Base-by-base conservation (phyloP, 2,797 vertebrate genomes). In the Sebastes iracundus region DNA sequence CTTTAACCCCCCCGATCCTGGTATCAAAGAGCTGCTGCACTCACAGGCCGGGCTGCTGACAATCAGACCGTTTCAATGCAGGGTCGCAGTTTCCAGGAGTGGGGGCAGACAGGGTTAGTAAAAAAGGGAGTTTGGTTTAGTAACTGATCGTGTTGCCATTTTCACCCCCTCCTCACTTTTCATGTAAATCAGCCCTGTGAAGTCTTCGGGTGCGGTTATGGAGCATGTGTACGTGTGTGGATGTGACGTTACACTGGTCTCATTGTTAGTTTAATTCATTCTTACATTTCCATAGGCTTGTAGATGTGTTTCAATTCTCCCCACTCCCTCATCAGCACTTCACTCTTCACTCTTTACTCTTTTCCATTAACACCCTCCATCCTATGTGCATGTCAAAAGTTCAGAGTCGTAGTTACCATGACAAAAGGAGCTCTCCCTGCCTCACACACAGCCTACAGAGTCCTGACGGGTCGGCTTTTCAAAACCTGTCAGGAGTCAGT, bases 11-110 rank as follows among this genome's bases (percentile, higher is more conserved):
- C 27, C 59, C 27, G 22, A 13, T 23, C 58, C 67, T 74, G 52
- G 38, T 90, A 88, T 92, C 90, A 94, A 88, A 94, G 91, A 82
- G 81, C 85, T 78, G 79, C 85, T 82, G 83, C 75, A 77, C 86
- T 90, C 84, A 73, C 85, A 81, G 76, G 63, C 68, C 56, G 20
- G 69, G 65, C 89, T 90, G 71, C 77, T 91, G 89, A 94, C 93
- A 93, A 93, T 94, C 90, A 77, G 81, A 32, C 84, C 60, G 68
- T 94, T 95, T 95, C 88, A 91, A 80, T 86, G 87, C 80, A 62
- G 68, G 79, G 81, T 81, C 60, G 49, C 30, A 46, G 83, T 85
- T 90, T 92, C 82, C 88, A 79, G 73, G 68, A 75, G 62, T 64
- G 83, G 80, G 88, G 80, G 86, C 85, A 80, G 72, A 85, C 80